Conservation (phyloP, 1,140 invertebrate species). For the Dreissena rostriformis region DNA sequence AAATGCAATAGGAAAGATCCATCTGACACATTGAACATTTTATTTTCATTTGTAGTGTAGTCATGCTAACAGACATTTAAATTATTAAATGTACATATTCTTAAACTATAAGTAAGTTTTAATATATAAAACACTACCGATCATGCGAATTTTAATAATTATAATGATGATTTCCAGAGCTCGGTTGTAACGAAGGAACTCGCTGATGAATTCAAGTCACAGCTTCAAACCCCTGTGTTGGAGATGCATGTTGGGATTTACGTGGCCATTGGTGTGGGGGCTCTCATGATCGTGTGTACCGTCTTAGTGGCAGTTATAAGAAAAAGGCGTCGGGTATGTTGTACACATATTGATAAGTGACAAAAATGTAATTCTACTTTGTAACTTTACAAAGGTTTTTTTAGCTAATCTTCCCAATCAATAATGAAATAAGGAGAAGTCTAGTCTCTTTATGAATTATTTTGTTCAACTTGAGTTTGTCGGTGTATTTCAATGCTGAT, state of each 20-base stretch:
- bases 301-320: not conserved
- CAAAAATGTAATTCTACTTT: too few species aligned
- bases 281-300: not conserved
- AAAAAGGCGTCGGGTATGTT: not conserved
- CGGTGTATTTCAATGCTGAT: too few species aligned
- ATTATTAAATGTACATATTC: not conserved
- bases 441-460: too few species aligned
- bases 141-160: not conserved
- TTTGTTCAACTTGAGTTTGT: too few species aligned
- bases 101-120: not conserved
- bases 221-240: constrained; percentile 26
- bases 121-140: not conserved
- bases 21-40: too few species aligned
- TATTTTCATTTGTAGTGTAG: too few species aligned
- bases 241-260: constrained; percentile 35
- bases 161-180: constrained; percentile 21
- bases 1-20: too few species aligned
- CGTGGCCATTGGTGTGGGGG: constrained; percentile 43
- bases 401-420: too few species aligned
- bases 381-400: too few species aligned
- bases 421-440: too few species aligned
- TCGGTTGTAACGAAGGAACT: constrained; percentile 29
- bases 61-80: not conserved
- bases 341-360: too few species aligned
- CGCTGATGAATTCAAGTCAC: constrained; percentile 39